Evolutionary conservation across 2,797 vertebrate species (phyloP), one percentile per base, ranked within the genome.

Genomic region (Eulemur rubriventer): DNA sequence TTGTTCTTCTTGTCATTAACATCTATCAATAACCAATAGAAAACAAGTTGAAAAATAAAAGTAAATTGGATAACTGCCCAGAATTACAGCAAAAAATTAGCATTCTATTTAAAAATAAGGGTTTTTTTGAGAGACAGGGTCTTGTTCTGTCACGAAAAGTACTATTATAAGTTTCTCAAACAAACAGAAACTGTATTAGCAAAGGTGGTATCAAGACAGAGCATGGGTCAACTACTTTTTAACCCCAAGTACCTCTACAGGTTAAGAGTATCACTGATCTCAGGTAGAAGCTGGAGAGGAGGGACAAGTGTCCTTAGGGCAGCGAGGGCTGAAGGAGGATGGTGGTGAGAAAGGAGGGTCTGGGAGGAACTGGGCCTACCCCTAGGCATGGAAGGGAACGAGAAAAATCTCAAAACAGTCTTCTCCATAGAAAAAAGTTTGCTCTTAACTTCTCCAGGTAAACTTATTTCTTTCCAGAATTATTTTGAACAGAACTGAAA

Each of bases 51-150:
- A 70, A 92, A 89, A 92, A 52, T 1, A 4, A 70, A 82, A 80
- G 7, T 6, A 65, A 52, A 94, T 16, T 48, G 4, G 38, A 48
- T 24, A 89, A 33, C 6, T 76, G 41, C 65, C 41, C 43, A 91
- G 33, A 92, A 85, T 91, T 85, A 65, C 16, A 26, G 2, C 73
- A 79, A 75, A 91, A 95, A 96, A 76, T 70, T 11, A 67, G 9
- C 14, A 79, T 28, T 93, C 35, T 82, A 0, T 24, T 78, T 78
- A 57, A 75, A 82, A 22, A 17, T 6, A 48, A 86, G n/a, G 13
- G 3, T 55, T 52, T 38, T 65, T n/a, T 65, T 65, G 16, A 65
- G 14, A 65, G 63, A 65, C 16, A 65, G 16, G 33, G 33, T n/a
- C 63, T 61, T 82, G 65, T 41, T 76, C 78, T 12, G 33, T n/a